Conservation (phyloP, 2,888 invertebrate genomes). For the Heliconius sara region DNA sequence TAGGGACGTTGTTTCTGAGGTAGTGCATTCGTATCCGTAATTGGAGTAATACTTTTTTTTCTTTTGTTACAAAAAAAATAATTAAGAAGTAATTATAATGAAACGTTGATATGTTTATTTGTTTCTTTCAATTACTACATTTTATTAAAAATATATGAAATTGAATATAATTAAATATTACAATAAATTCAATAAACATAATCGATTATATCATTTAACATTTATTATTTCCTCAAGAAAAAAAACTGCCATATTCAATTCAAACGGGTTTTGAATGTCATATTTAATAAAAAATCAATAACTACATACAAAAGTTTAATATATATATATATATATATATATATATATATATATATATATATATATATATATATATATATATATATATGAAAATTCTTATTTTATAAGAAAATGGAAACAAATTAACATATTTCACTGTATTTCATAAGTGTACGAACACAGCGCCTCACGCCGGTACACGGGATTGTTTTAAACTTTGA, state of each 20-base stretch:
- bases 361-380: too few relatives aligned
- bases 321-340: not conserved
- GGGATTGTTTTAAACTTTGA: conserved; percentile 82
- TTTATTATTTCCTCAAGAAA: not conserved
- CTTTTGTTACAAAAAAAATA: too few relatives aligned
- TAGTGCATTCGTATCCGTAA: too few relatives aligned
- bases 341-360: too few relatives aligned
- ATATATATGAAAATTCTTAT: not conserved
- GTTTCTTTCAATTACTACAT: too few relatives aligned
- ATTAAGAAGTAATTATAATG: too few relatives aligned
- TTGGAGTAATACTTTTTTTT: too few relatives aligned
- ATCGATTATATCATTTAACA: not conserved
- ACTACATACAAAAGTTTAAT: not conserved
- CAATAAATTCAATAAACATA: not conserved
- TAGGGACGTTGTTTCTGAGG: not conserved
- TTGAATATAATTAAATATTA: not conserved
- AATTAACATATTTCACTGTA: conserved; percentile 8
- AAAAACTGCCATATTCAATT: not conserved
- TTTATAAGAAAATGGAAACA: not conserved
- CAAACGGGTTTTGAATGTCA: not conserved
- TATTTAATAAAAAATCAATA: not conserved
- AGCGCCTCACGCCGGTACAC: conserved; percentile 63
- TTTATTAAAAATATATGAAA: not conserved
- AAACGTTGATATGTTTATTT: too few relatives aligned
- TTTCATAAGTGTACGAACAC: conserved; percentile 36